Evolutionary conservation across 35 echinoderm and acorn worm species (phyloP), one percentile per base, ranked within the genome.

Genomic region (Strongylocentrotus purpuratus): DNA sequence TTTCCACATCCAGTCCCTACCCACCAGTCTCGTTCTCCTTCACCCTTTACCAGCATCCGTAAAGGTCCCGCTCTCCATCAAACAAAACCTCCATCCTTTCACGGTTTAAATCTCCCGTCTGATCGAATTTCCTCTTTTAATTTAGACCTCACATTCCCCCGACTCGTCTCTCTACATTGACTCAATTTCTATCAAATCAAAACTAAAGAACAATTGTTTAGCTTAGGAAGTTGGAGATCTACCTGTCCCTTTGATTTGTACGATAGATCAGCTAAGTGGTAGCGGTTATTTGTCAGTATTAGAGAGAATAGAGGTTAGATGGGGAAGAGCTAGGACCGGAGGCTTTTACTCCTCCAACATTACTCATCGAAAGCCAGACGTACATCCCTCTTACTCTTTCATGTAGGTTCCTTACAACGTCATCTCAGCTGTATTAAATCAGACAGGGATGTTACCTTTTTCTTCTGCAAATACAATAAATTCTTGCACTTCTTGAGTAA

Each of bases 281-380:
- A 46, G n/a, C n/a, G 14, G 91, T 58, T 46, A 93, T 93, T 93
- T 93, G 46, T 93, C 91, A 93, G 91, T 93, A 93, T 93, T 93
- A 93, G 91, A 31, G 91, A 47, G 48, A 93, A 45, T 31, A 46
- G 48, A 12, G 33, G 32, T 41, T 89, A 4, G 15, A 93, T 58
- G 91, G 15, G 91, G 13, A n/a, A 25, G 45, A 47, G 46, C n/a
- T n/a, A n/a, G n/a, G 7, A 93, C 15, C 32, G 2, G 25, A 48
- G 45, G 91, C 48, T 93, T 93, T 58, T 50, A 50, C n/a, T 93
- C 7, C 46, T n/a, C 32, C 48, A 12, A 48, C 91, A 50, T 58
- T 32, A 93, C 45, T 58, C 45, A 93, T 41, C 45, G 12, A 4
- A 17, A 46, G 9, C 33, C 87, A 41, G 87, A 41, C 45, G 20